Base-by-base conservation (phyloP, 2,888 invertebrate genomes). In the Zaprionus bogoriensis region DNA sequence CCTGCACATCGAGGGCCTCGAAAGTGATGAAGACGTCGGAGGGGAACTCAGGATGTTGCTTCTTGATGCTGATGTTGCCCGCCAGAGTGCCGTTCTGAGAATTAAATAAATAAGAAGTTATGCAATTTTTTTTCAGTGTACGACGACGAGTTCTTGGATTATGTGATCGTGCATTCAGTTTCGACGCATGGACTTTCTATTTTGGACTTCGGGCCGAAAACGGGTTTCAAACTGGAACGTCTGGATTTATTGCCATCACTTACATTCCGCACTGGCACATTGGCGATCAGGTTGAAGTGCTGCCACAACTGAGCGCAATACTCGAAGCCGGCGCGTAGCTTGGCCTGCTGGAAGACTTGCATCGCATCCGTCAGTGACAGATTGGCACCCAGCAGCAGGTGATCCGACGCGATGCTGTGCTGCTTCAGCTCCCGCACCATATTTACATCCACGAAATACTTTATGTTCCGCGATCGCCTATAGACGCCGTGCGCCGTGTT, bases 401-500 rank as follows among this genome's bases (percentile, higher is more conserved):
- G 63, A 1, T 79, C 71, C 89, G 91, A 22, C 2, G 73, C 66
- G 7, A 92, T 77, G 41, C 79, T 86, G 73, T 92, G 87, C 0
- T 77, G 90, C 58, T 92, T 93, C 4, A 96, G 85, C 54, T 94
- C 94, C 7, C 90, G 85, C 5, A 96, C 92, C 6, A 91, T 89
- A 46, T 92, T 93, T 0, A 95, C 91, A 74, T 96, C 95, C 44
- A 96, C 93, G 47, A 94, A 93, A 10, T 93, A 89, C 58, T 92
- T 91, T 51, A 89, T 75, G 3, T 65, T 62, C 2, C 50, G 36
- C 0, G 77, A 44, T 2, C 90, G 81, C 6, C 91, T 89, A 69
- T 90, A 92, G 0, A 92, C 91, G 1, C 96, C 96, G 90, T 93
- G 94, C 1, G 94, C 95, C 1, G 96, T 96, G 84, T 96, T 96